Evolutionary conservation across 2,113 vertebrate species (phyloP).

Genomic region (Ptychochromis oligacanthus): DNA sequence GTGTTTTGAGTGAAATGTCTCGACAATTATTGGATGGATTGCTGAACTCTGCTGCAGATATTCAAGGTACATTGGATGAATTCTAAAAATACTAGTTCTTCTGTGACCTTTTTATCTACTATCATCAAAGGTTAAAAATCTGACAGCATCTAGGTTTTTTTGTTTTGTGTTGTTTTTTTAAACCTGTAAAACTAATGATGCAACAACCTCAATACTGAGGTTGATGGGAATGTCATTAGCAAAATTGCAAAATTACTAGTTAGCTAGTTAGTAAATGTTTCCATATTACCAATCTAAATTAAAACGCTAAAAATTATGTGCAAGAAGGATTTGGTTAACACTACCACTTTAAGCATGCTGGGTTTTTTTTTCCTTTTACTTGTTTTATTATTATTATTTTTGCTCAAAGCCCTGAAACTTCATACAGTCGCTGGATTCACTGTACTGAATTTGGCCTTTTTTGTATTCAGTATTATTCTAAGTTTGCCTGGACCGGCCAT

Average conservation of each 20-base stretch:
- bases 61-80: accelerated
- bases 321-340: no score
- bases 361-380: background rate
- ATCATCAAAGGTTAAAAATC: no score
- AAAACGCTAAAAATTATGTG: no score
- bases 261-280: no score
- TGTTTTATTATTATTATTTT: background rate
- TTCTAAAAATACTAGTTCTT: background rate
- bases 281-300: no score
- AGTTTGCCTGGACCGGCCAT: background rate
- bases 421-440: no score
- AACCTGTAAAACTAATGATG: background rate
- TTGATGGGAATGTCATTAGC: background rate
- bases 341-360: background rate
- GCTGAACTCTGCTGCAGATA: background rate
- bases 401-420: no score
- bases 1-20: background rate
- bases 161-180: accelerated
- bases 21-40: background rate
- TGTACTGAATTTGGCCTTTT: no score
- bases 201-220: background rate
- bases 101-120: background rate
- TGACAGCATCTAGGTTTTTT: no score
- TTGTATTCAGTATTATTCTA: no score
- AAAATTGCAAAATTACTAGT: no score